phyloP scores from a whole-genome alignment of 2,888 invertebrate species.

The Leptura quadrifasciata region DNA sequence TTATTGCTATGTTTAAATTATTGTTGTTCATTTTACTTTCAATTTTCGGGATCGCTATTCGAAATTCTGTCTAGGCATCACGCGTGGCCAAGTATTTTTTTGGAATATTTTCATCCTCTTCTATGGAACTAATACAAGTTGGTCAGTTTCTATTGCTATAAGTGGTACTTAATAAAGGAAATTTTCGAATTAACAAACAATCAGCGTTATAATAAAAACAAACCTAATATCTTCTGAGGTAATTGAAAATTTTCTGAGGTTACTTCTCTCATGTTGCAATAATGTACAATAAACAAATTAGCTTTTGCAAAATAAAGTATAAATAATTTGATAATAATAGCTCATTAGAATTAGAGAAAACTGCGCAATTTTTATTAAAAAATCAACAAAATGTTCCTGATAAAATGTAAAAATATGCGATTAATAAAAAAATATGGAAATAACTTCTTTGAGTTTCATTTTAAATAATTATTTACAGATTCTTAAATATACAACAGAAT shows the following conservation, averaged over 20 bases:
- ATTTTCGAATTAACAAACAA: constrained; percentile 12
- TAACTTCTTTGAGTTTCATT: constrained; percentile 24
- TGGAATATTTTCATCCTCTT: constrained; percentile 2
- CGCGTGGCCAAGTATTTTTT: constrained; percentile 24
- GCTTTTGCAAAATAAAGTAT: constrained; percentile 61
- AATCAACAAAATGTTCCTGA: constrained; percentile 64
- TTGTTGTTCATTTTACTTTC: too few relatives aligned
- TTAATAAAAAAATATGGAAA: constrained; percentile 61
- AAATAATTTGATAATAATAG: constrained; percentile 61
- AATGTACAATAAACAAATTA: constrained; percentile 61
- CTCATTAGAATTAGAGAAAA: constrained; percentile 61
- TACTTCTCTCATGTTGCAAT: constrained; percentile 46
- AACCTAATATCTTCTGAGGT: constrained; percentile 6
- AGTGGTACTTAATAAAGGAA: constrained; percentile 32
- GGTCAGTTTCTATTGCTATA: constrained; percentile 31
- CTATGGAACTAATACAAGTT: constrained; percentile 19
- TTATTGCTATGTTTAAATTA: too few relatives aligned
- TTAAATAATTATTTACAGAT: neutral
- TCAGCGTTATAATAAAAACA: constrained; percentile 34
- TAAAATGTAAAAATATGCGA: constrained; percentile 59
- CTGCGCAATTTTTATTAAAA: constrained; percentile 64
- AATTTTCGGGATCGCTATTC: neutral
- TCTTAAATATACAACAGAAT: too few relatives aligned
- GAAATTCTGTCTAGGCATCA: neutral
- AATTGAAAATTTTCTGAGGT: constrained; percentile 29